Conservation (phyloP, 1,140 invertebrate species). For the Zaprionus ghesquierei region DNA sequence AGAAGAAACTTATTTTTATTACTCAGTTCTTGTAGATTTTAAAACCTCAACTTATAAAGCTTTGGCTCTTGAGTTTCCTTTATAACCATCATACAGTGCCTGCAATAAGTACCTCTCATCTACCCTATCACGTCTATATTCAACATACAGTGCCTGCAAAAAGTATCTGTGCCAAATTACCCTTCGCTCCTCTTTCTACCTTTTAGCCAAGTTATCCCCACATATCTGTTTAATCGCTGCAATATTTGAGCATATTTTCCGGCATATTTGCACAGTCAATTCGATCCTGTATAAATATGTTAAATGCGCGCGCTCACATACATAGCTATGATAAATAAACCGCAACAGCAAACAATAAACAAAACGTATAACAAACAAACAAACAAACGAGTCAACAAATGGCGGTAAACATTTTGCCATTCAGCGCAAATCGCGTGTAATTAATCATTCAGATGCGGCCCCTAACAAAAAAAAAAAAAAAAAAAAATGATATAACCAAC, state of each 20-base stretch:
- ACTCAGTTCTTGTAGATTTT: not conserved
- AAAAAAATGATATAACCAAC: constrained; percentile 32
- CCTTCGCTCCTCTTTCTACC: too few relatives aligned
- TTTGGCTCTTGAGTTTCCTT: not conserved
- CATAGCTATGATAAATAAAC: constrained; percentile 14
- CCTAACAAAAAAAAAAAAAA: too few relatives aligned
- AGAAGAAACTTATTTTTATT: not conserved
- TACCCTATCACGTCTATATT: too few relatives aligned
- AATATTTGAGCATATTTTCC: constrained; percentile 1
- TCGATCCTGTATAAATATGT: constrained; percentile 20
- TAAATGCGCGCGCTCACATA: not conserved
- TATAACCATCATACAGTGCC: too few relatives aligned
- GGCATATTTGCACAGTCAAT: constrained; percentile 21
- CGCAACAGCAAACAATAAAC: not conserved
- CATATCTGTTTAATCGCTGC: not conserved
- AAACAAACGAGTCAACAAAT: constrained; percentile 29
- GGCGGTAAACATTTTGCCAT: constrained; percentile 46
- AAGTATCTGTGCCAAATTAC: too few relatives aligned
- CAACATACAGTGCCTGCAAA: too few relatives aligned
- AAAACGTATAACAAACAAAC: constrained; percentile 6
- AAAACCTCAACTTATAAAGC: not conserved
- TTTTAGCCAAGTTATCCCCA: too few relatives aligned
- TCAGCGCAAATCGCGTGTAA: constrained; percentile 49
- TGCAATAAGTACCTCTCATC: too few relatives aligned
- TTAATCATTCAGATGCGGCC: constrained; percentile 59